These are phyloP conservation scores for Schizopygopsis malacanthus DNA, from an alignment of 2,797 vertebrate genomes.

Conservation along the genomic window DNA sequence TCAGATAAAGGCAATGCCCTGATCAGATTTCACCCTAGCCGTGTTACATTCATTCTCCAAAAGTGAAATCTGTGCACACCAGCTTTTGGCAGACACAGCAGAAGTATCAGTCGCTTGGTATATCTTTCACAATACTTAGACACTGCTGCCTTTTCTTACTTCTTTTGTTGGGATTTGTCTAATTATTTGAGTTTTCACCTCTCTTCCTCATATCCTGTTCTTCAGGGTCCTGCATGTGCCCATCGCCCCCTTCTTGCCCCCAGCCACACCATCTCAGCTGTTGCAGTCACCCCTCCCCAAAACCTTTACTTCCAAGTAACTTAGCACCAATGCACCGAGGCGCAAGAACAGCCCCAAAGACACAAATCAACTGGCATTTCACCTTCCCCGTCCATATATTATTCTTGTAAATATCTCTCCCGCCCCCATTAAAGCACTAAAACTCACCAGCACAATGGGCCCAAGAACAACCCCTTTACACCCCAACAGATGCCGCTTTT, in stretches of 20 bases:
- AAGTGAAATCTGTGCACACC: neutral
- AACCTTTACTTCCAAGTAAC: conserved; percentile 69
- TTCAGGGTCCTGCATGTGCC: conserved; percentile 53
- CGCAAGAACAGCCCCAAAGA: conserved; percentile 62
- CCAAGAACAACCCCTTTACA: conserved; percentile 49
- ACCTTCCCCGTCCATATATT: conserved; percentile 46
- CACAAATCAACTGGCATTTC: conserved; percentile 64
- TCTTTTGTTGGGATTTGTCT: neutral
- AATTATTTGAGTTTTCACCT: neutral
- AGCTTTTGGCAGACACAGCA: conserved; percentile 14
- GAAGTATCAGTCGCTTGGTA: neutral
- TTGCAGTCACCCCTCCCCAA: conserved; percentile 61
- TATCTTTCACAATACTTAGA: neutral
- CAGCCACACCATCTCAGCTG: conserved; percentile 65
- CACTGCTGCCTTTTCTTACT: conserved; percentile 7
- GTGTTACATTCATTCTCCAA: conserved; percentile 37
- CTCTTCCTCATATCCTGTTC: conserved; percentile 63
- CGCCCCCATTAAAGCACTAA: conserved; percentile 58
- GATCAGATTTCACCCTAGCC: conserved; percentile 60
- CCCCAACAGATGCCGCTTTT: conserved; percentile 73
- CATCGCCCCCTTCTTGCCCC: conserved; percentile 54
- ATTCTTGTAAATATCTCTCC: conserved; percentile 41
- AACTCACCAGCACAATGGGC: conserved; percentile 54
- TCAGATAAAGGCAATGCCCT: conserved; percentile 55
- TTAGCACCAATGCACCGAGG: conserved; percentile 66